A percentile compares a stretch with the other conserved stretches of the same genome.
Evolutionary conservation across 2,797 vertebrate genomes (phyloP).

Genomic region (Macropus fuliginosus): DNA sequence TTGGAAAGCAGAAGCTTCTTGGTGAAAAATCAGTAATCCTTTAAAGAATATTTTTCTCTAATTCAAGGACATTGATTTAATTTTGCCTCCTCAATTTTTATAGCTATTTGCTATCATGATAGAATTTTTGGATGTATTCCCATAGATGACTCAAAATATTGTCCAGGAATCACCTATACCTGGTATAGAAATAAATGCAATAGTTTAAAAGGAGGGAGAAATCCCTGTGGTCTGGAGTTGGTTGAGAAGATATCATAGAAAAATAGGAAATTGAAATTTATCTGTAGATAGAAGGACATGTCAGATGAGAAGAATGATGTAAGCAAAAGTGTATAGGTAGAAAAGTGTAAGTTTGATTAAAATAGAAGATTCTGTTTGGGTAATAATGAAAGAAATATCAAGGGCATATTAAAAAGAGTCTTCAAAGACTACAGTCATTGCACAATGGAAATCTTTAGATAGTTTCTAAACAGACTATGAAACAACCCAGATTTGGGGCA

Average conservation of each 20-base stretch:
- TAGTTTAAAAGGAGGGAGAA: background rate
- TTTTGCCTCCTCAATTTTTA: background rate
- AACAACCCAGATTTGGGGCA: background rate
- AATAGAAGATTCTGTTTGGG: background rate
- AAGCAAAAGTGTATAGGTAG: background rate
- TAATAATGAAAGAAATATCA: background rate
- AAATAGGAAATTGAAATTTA: background rate
- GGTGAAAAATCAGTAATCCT: background rate
- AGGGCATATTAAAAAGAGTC: background rate
- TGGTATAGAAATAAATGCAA: background rate
- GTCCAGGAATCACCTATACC: background rate
- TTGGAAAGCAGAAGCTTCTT: background rate
- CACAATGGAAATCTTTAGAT: background rate
- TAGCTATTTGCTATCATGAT: background rate
- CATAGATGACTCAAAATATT: background rate
- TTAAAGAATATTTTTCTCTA: background rate
- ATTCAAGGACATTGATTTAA: background rate
- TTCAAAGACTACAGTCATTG: background rate
- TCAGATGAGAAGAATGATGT: background rate
- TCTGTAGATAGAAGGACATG: background rate
- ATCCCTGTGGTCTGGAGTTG: background rate
- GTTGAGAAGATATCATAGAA: background rate
- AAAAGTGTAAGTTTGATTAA: background rate
- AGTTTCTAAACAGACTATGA: background rate
- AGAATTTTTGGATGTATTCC: background rate